phyloP scores from a whole-genome alignment of 2,888 invertebrate genomes.

The Trachelus tabidus region DNA sequence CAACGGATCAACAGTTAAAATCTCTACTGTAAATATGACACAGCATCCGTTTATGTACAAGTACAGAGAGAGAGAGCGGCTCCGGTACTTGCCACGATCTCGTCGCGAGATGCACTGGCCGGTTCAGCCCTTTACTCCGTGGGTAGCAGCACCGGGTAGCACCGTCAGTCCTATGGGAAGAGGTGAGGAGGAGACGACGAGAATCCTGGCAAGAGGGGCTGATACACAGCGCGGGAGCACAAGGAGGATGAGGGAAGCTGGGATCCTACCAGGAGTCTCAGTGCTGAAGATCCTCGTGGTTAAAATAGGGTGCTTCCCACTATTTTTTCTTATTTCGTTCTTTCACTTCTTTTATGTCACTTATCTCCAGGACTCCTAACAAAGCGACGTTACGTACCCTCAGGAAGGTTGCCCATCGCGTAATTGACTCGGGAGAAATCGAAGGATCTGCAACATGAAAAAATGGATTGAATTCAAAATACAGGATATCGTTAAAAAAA shows the following conservation, averaged over 20 bases:
- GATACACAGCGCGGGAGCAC: constrained; percentile 7
- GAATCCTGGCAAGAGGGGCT: constrained; percentile 28
- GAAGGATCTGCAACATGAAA: background rate
- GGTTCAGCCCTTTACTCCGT: constrained; percentile 57
- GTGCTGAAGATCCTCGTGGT: constrained; percentile 51
- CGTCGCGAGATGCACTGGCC: constrained; percentile 58
- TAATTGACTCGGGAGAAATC: background rate
- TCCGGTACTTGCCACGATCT: constrained; percentile 29
- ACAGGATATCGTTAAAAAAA: background rate
- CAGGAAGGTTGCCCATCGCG: background rate
- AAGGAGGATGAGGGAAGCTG: constrained; percentile 6
- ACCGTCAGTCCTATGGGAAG: constrained; percentile 13
- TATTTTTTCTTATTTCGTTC: background rate
- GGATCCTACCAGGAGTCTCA: constrained; percentile 38
- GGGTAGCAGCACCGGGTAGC: constrained; percentile 19
- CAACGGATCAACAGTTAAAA: background rate
- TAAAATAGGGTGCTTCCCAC: constrained; percentile 18
- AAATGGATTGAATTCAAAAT: background rate
- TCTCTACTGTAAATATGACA: background rate
- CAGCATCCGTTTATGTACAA: background rate
- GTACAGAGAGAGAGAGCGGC: background rate
- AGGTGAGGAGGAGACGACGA: constrained; percentile 28
- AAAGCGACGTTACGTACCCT: background rate
- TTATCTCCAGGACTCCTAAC: background rate
- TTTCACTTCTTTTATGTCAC: background rate